A percentile compares a stretch with the other conserved stretches of the same genome.
phyloP scores from a whole-genome alignment of 1,140 invertebrate genomes.

The Caenorhabditis elegans region DNA sequence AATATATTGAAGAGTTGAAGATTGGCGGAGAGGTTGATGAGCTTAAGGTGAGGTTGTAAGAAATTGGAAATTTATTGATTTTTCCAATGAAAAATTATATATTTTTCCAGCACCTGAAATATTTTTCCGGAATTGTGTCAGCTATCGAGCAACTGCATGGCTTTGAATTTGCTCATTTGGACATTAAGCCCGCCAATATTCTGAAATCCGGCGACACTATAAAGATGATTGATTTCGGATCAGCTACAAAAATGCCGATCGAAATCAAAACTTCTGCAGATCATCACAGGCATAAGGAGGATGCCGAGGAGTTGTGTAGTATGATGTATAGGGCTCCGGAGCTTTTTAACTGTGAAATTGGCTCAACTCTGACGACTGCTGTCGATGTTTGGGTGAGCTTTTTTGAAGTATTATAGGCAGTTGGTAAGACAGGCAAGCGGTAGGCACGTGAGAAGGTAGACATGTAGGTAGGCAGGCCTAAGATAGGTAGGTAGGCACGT shows the following conservation, averaged over 20 bases:
- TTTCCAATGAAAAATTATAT: neutral
- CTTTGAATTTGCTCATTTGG: constrained; percentile 5
- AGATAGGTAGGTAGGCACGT: too few relatives aligned
- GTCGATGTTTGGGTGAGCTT: constrained; percentile 90
- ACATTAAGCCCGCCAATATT: constrained; percentile 36
- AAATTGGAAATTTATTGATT: neutral
- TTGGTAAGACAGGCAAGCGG: too few relatives aligned
- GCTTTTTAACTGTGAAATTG: constrained; percentile 81
- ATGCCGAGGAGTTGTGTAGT: constrained; percentile 80
- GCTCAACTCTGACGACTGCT: constrained; percentile 79
- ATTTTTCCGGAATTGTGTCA: neutral
- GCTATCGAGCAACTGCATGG: constrained; percentile 12
- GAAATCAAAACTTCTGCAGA: constrained; percentile 7
- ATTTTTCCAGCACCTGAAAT: constrained; percentile 19
- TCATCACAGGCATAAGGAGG: constrained; percentile 74
- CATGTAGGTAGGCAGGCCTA: too few relatives aligned
- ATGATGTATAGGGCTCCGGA: constrained; percentile 86
- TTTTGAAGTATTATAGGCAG: too few relatives aligned
- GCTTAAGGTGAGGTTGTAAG: too few relatives aligned
- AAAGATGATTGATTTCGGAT: constrained; percentile 35
- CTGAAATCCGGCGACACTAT: neutral
- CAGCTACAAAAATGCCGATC: constrained; percentile 28
- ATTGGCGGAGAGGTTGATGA: neutral
- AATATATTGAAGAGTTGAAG: neutral
- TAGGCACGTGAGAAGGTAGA: too few relatives aligned